Evolutionary conservation across 2,797 vertebrate species (phyloP).

Genomic region (Tapera naevia): DNA sequence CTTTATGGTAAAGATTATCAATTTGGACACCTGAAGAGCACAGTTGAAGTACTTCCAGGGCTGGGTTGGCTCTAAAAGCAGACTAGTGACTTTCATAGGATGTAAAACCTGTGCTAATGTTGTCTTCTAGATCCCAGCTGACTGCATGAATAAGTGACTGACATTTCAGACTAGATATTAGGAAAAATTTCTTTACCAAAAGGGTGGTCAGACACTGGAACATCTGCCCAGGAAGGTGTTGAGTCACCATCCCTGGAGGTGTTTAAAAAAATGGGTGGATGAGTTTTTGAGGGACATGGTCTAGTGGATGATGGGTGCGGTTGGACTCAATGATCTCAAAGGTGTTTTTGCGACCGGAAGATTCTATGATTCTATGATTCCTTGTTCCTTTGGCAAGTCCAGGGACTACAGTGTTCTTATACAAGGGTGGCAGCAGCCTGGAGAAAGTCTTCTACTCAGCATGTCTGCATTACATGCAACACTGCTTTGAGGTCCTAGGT

Average conservation of each 20-base stretch:
- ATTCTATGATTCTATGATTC: too few relatives aligned
- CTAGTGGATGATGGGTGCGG: too few relatives aligned
- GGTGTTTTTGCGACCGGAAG: too few relatives aligned
- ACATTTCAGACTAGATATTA: too few relatives aligned
- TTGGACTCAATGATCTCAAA: too few relatives aligned
- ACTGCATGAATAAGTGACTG: not conserved
- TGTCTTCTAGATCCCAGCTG: not conserved
- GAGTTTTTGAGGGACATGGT: too few relatives aligned
- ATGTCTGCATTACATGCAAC: accelerated
- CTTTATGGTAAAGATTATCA: not conserved
- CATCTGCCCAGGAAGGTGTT: too few relatives aligned
- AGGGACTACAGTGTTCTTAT: not conserved
- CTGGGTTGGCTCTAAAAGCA: not conserved
- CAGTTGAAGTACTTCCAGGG: not conserved
- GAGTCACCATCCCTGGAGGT: too few relatives aligned
- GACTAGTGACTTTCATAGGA: not conserved
- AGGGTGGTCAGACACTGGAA: too few relatives aligned
- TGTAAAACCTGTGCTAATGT: not conserved
- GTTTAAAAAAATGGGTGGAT: too few relatives aligned
- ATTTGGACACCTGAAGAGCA: not conserved
- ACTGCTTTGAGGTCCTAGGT: not conserved
- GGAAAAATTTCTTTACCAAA: too few relatives aligned
- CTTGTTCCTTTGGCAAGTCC: not conserved
- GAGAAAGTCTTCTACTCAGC: not conserved
- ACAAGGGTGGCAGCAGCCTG: not conserved